Conservation (phyloP, 1,140 invertebrate species). For the Oncopeltus fasciatus region DNA sequence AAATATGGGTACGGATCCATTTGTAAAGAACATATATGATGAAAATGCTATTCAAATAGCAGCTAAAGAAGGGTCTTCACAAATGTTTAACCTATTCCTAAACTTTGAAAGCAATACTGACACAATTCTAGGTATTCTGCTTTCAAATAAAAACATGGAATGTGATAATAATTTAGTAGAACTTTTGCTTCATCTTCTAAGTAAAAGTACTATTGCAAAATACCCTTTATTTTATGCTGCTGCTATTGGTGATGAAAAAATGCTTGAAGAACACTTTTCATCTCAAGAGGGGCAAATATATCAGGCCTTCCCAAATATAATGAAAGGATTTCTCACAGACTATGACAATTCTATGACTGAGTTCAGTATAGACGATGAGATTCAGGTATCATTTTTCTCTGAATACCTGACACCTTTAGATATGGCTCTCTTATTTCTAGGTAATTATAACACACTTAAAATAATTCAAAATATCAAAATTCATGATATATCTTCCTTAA, state of each 20-base stretch:
- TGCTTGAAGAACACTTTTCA: neutral
- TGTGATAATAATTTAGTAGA: neutral
- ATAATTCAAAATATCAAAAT: neutral
- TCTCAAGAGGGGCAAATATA: neutral
- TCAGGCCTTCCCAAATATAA: neutral
- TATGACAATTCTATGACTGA: neutral
- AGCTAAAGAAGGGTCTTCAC: neutral
- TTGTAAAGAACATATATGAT: neutral
- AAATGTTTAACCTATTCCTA: neutral
- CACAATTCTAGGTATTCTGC: neutral
- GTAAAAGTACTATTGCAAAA: neutral
- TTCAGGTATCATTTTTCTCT: neutral
- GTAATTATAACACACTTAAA: neutral
- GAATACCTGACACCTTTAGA: neutral
- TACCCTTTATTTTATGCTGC: neutral
- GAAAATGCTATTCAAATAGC: neutral
- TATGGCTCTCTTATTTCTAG: neutral
- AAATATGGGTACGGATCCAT: neutral
- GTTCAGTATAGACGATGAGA: neutral
- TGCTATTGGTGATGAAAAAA: neutral
- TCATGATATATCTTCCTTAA: neutral
- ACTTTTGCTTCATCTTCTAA: neutral
- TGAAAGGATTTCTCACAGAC: neutral
- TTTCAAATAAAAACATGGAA: neutral
- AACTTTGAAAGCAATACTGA: neutral